Evolutionary conservation across 2,888 invertebrate species (phyloP).

Genomic region (Gibbula magus): DNA sequence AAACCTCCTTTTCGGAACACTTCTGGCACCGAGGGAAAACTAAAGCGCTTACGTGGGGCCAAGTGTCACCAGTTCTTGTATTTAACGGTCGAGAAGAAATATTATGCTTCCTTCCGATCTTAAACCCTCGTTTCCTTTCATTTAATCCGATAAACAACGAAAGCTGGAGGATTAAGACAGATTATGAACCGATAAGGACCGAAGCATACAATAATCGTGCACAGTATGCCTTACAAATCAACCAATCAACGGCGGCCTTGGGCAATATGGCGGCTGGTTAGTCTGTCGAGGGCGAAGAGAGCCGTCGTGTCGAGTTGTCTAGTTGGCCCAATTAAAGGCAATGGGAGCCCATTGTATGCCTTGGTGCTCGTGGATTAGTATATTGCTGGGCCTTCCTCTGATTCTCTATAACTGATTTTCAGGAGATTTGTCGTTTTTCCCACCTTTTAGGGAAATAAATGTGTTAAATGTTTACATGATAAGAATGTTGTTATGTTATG

Average conservation of each 20-base stretch:
- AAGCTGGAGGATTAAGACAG: slow-evolving; percentile 10
- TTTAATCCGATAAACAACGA: slow-evolving; percentile 9
- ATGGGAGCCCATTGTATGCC: neutral
- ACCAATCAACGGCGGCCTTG: slow-evolving; percentile 9
- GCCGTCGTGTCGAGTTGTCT: slow-evolving; percentile 7
- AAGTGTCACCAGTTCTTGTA: slow-evolving; percentile 19
- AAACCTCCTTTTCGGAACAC: neutral
- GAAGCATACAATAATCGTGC: slow-evolving; percentile 9
- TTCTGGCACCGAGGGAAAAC: neutral
- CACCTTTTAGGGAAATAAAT: no score
- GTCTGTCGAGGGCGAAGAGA: neutral
- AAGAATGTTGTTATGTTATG: no score
- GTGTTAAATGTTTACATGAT: no score
- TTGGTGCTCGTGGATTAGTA: no score
- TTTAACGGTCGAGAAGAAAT: slow-evolving; percentile 12
- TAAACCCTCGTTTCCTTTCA: slow-evolving; percentile 20
- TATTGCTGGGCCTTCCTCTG: no score
- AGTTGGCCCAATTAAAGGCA: slow-evolving; percentile 18
- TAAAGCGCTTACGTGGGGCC: neutral
- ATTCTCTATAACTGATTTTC: no score
- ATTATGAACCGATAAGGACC: slow-evolving; percentile 10
- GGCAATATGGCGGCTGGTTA: slow-evolving; percentile 13
- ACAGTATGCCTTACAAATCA: slow-evolving; percentile 7
- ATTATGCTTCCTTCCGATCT: slow-evolving; percentile 6
- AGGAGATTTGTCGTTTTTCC: no score